A percentile compares a stretch with the other conserved stretches of the same genome.
phyloP scores from a whole-genome alignment of 2,113 vertebrate genomes.

The Salminus brasiliensis region DNA sequence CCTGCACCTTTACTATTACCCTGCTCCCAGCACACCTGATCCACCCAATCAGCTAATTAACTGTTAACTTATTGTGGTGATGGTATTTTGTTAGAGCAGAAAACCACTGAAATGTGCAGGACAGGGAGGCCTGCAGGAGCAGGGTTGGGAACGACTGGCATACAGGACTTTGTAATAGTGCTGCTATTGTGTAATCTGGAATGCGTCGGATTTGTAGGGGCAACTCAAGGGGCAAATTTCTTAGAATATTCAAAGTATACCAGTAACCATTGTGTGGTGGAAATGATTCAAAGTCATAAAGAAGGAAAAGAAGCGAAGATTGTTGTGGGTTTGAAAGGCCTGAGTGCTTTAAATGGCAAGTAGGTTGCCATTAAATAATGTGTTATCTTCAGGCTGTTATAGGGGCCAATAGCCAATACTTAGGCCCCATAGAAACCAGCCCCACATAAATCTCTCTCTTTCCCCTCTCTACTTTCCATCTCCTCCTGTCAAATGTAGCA shows the following conservation, averaged over 20 bases:
- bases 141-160: too few species aligned
- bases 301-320: not conserved
- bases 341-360: slow-evolving; percentile 9
- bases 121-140: too few species aligned
- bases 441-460: not conserved
- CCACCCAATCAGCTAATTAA: too few species aligned
- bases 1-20: too few species aligned
- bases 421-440: slow-evolving; percentile 9
- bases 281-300: not conserved
- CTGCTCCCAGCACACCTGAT: too few species aligned
- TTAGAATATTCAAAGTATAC: not conserved
- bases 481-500: not conserved
- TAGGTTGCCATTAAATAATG: slow-evolving; percentile 2
- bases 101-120: too few species aligned
- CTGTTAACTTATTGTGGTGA: too few species aligned
- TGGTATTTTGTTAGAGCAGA: too few species aligned
- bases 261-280: not conserved
- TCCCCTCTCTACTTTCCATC: slow-evolving; percentile 34
- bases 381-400: slow-evolving; percentile 12
- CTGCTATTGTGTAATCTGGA: not conserved
- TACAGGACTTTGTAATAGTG: too few species aligned
- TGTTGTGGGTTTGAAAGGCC: slow-evolving; percentile 1
- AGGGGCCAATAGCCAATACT: slow-evolving; percentile 15
- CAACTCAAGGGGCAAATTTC: not conserved
- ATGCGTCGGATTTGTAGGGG: not conserved